Evolutionary conservation across 1,140 invertebrate genomes (phyloP).

Genomic region (Drosophila serrata): DNA sequence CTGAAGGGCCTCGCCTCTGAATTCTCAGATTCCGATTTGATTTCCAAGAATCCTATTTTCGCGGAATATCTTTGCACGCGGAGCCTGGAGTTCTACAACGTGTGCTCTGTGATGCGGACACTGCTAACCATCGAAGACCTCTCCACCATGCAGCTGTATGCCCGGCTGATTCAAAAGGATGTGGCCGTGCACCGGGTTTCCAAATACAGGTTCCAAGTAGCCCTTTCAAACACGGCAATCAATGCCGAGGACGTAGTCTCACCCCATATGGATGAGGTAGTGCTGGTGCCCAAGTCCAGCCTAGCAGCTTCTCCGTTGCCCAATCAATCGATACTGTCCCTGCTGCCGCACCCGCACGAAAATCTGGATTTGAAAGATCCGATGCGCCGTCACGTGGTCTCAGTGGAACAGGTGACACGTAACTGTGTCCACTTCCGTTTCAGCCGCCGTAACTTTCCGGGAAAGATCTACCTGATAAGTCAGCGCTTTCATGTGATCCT

Average conservation of each 20-base stretch:
- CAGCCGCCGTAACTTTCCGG: background rate
- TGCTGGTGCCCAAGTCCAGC: constrained; percentile 66
- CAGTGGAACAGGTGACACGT: constrained; percentile 44
- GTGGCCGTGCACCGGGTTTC: constrained; percentile 17
- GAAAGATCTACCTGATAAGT: background rate
- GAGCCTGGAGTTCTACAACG: constrained; percentile 49
- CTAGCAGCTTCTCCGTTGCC: constrained; percentile 27
- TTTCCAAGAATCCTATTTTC: constrained; percentile 14
- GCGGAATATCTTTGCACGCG: constrained; percentile 29
- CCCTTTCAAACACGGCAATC: background rate
- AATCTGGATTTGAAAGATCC: constrained; percentile 4
- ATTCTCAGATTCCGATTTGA: constrained; percentile 42
- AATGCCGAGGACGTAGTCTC: constrained; percentile 59
- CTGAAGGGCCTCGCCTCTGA: constrained; percentile 29
- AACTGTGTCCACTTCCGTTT: constrained; percentile 44
- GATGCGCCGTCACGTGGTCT: constrained; percentile 40
- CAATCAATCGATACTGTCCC: constrained; percentile 31
- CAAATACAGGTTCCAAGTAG: constrained; percentile 1
- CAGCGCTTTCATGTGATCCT: constrained; percentile 55
- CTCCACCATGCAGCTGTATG: constrained; percentile 50
- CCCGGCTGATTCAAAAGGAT: constrained; percentile 39
- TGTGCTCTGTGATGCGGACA: constrained; percentile 47
- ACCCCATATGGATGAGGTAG: constrained; percentile 62
- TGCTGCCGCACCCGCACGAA: constrained; percentile 61
- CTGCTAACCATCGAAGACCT: constrained; percentile 64